These are phyloP conservation scores for Linnaemya vulpina DNA, from an alignment of 2,888 invertebrate species.

Conservation along the genomic window DNA sequence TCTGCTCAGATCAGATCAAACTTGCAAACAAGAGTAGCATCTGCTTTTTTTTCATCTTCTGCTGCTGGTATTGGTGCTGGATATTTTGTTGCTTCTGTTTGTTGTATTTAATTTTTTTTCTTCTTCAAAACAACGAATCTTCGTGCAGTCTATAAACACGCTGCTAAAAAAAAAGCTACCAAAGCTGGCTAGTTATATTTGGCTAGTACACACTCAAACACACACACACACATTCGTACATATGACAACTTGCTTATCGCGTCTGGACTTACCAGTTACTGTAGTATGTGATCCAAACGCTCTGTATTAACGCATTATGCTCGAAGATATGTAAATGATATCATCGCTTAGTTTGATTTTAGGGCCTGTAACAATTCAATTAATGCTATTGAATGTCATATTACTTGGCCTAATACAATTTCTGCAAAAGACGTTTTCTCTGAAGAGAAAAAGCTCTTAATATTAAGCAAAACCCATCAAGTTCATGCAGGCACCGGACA, in stretches of 20 bases:
- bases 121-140: slow-evolving; percentile 57
- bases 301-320: slow-evolving; percentile 50
- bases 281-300: slow-evolving; percentile 52
- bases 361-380: slow-evolving; percentile 54
- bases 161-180: slow-evolving; percentile 55
- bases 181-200: slow-evolving; percentile 61
- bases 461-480: no score
- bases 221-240: background rate
- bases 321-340: slow-evolving; percentile 36
- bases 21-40: slow-evolving; percentile 63
- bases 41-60: slow-evolving; percentile 41
- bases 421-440: no score
- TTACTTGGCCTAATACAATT: background rate
- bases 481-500: background rate
- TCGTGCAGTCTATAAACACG: slow-evolving; percentile 39
- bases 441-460: no score
- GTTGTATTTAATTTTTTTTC: background rate
- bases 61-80: slow-evolving; percentile 18
- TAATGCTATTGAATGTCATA: background rate
- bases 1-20: slow-evolving; percentile 69
- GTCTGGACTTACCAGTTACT: slow-evolving; percentile 64
- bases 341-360: slow-evolving; percentile 40
- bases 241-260: slow-evolving; percentile 56
- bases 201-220: slow-evolving; percentile 18
- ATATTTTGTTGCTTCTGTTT: slow-evolving; percentile 47